Percentiles rank a stretch among this genome's conserved stretches.
Evolutionary conservation across 2,888 invertebrate species (phyloP).

Genomic region (Chaetogeoica ovagalla): DNA sequence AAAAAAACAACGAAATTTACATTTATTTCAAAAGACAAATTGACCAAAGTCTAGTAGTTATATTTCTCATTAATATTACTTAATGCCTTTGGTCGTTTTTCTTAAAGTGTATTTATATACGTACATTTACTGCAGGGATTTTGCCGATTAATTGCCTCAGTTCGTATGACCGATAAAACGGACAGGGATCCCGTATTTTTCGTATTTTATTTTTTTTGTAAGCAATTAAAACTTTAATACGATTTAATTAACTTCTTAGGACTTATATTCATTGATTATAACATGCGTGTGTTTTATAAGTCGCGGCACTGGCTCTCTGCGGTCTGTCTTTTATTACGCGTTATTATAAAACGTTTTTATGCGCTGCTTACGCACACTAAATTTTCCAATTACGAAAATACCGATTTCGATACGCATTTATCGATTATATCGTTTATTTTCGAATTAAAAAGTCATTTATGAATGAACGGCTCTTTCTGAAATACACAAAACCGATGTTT

Average conservation of each 20-base stretch:
- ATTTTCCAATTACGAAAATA: no score
- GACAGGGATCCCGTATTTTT: neutral
- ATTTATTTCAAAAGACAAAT: no score
- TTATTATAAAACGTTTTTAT: neutral
- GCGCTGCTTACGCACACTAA: neutral
- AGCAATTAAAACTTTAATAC: neutral
- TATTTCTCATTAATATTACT: no score
- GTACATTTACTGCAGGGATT: neutral
- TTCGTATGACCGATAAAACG: neutral
- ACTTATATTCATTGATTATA: neutral
- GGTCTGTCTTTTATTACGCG: neutral
- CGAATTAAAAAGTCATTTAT: no score
- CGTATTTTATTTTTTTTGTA: neutral
- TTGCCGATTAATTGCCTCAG: neutral
- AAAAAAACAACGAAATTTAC: no score
- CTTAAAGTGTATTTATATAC: neutral
- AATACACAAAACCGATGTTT: no score
- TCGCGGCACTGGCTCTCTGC: neutral
- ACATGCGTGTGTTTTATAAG: neutral
- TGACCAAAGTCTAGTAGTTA: no score
- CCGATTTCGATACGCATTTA: no score
- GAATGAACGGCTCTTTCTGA: no score
- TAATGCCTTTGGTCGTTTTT: neutral
- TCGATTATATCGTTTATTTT: no score
- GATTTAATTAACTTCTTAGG: neutral